Evolutionary conservation across 2,888 invertebrate species (phyloP), one percentile per base, ranked within the genome.

Genomic region (Nineta flava): DNA sequence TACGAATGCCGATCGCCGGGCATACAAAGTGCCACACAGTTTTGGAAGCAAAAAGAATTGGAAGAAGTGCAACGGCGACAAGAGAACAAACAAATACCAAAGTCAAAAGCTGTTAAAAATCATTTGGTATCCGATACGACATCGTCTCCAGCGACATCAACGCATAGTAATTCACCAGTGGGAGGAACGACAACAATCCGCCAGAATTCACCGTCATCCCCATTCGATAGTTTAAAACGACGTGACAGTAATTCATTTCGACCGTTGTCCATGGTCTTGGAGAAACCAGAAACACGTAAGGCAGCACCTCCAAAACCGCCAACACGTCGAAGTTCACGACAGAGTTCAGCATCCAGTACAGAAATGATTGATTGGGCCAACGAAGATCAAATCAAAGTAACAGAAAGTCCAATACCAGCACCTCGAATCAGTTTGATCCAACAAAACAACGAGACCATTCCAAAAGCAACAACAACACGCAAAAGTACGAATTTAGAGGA

Each of bases 401-500:
- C 19, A 15, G 13, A 56, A 47, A 53, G 52, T 47, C 52, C 54
- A 15, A 52, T 53, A 35, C 52, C 54, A 47, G 53, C 55, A 42
- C 53, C 57, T 17, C 53, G 54, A 45, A 55, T 53, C 34, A 53
- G 53, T 51, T 51, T 55, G 31, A 54, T 54, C 43, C 52, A 54
- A 3, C 9, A 44, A 3, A 13, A 26, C 7, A 44, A 44, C 21
- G 70, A 68, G 56, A 70, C 62, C 64, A 66, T 52, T 71, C 12
- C 40, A 3, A 21, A 35, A 26, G n/a, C 72, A 52, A 71, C 71
- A 50, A 71, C 71, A 57, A 67, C 73, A 57, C 68, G 77, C 56
- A 84, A 83, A 64, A 84, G 85, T 2, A 79, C 81, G 13, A 88
- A 88, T 64, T 71, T 90, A 38, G 90, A 90, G 61, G 90, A 92